Conservation (phyloP, 2,888 invertebrate genomes). For the Cryptus viduatorius region DNA sequence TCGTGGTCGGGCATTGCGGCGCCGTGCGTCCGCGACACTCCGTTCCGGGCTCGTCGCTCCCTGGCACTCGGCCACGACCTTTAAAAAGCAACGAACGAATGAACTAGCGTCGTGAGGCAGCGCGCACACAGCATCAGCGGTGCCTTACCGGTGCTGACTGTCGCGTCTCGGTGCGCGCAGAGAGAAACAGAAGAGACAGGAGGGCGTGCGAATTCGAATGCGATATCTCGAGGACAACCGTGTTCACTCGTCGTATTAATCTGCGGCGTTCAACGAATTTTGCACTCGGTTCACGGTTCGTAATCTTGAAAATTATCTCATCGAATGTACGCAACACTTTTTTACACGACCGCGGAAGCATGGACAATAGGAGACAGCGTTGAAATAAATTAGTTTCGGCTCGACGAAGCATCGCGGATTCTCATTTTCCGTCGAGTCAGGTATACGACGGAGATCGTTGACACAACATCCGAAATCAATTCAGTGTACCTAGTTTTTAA, state of each 20-base stretch:
- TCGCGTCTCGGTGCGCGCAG: constrained; percentile 21
- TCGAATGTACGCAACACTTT: background rate
- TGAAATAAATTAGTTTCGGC: too few relatives aligned
- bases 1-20: constrained; percentile 53
- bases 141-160: constrained; percentile 22
- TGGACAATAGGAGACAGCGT: too few relatives aligned
- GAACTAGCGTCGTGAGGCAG: background rate
- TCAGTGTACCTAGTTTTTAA: too few relatives aligned
- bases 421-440: too few relatives aligned
- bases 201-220: background rate
- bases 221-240: constrained; percentile 1
- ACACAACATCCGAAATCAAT: too few relatives aligned
- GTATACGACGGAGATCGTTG: too few relatives aligned
- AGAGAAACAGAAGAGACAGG: too few relatives aligned
- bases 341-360: background rate
- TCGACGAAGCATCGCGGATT: too few relatives aligned
- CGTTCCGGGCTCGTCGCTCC: constrained; percentile 62
- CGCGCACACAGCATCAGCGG: background rate
- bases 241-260: background rate
- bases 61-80: constrained; percentile 69
- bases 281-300: constrained; percentile 11
- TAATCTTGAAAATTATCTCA: constrained; percentile 3
- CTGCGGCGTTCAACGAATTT: constrained; percentile 4
- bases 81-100: constrained; percentile 49
- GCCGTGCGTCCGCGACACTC: constrained; percentile 51